Evolutionary conservation across 2,797 vertebrate genomes (phyloP), one percentile per base, ranked within the genome.

Genomic region (Apodemus agrarius): DNA sequence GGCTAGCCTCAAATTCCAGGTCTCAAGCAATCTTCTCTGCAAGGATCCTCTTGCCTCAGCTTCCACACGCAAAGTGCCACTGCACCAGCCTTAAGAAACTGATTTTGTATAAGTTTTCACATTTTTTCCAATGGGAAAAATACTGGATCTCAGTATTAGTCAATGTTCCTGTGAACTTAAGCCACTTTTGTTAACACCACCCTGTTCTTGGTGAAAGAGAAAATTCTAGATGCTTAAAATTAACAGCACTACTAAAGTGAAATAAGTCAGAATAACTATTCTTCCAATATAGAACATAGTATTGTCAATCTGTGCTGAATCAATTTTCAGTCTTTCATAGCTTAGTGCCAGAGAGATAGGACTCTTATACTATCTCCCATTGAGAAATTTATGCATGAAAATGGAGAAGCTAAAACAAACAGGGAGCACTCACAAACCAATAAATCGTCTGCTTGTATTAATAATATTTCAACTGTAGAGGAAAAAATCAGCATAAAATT

Each of bases 111-210:
- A 26, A 80, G 16, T 78, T 96, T 84, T 84, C 49, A 93, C 89
- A 95, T 54, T 54, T 59, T 59, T 75, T 2, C n/a, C 80, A 96
- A 92, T 5, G 37, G 8, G 46, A 19, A 94, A 17, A 91, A 5
- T 94, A 94, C 12, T 90, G 93, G 89, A 86, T 94, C 31, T 90
- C 37, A 78, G 14, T 72, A 24, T 34, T 75, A 93, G 46, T 89
- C 85, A 95, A 8, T 92, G 49, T 57, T 74, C 90, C 72, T 92
- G 26, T 75, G 34, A 94, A 89, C 86, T 91, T 76, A 97, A 93
- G 81, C 46, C 84, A 90, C n/a, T 72, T 34, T 37, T 37, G n/a
- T 72, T 4, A 14, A 94, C 79, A 54, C 65, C 83, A 80, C 29
- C 49, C 17, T 88, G 88, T 22, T 74, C 43, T 75, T n/a, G 52